phyloP scores from a whole-genome alignment of 2,113 vertebrate species.

The Paramisgurnus dabryanus region DNA sequence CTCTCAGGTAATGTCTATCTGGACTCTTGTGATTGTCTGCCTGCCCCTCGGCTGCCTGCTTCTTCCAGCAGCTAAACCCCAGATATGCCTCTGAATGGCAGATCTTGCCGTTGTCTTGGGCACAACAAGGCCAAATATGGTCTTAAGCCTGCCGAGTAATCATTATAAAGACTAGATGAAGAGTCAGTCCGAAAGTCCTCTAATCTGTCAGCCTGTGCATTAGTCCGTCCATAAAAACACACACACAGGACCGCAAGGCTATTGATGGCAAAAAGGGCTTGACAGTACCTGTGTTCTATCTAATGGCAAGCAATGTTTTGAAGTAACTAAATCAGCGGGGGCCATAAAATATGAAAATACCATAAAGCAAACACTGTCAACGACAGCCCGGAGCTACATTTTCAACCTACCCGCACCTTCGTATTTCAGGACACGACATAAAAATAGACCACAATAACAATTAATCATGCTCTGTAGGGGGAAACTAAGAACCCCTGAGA shows the following conservation, averaged over 20 bases:
- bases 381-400: conserved; percentile 33
- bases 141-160: conserved; percentile 72
- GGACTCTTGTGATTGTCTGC: conserved; percentile 6
- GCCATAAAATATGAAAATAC: conserved; percentile 48
- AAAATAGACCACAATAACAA: conserved; percentile 51
- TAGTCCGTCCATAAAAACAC: conserved; percentile 9
- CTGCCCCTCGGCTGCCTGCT: conserved; percentile 58
- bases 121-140: conserved; percentile 73
- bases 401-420: conserved; percentile 33
- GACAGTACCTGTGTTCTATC: conserved; percentile 10
- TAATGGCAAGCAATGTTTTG: conserved; percentile 17
- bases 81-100: conserved; percentile 61
- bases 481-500: conserved; percentile 40
- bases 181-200: conserved; percentile 58
- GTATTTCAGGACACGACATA: conserved; percentile 37
- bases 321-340: conserved; percentile 36
- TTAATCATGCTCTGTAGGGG: conserved; percentile 54
- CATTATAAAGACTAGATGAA: conserved; percentile 70
- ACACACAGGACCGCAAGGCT: background rate
- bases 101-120: conserved; percentile 59
- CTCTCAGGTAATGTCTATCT: conserved; percentile 38
- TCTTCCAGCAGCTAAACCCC: conserved; percentile 63
- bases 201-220: conserved; percentile 51
- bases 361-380: conserved; percentile 47
- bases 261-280: background rate